These are phyloP conservation scores for Chinchilla lanigera DNA, from an alignment of 2,113 vertebrate genomes.

Conservation along the genomic window DNA sequence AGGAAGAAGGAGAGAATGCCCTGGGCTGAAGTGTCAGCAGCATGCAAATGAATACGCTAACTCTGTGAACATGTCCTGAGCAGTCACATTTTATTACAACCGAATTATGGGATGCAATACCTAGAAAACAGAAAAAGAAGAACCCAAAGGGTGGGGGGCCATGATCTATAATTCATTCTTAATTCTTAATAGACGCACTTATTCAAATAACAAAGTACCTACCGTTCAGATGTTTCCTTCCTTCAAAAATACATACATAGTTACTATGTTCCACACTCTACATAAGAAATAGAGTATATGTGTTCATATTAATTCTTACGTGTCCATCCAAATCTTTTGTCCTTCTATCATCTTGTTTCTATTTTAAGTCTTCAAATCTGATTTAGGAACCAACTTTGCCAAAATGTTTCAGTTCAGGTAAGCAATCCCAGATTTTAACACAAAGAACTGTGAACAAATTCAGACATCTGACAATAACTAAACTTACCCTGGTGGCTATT, in stretches of 20 bases:
- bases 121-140: constrained; percentile 78
- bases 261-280: background rate
- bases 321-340: background rate
- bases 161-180: constrained; percentile 70
- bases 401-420: background rate
- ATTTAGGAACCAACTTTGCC: background rate
- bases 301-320: background rate
- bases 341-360: background rate
- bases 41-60: constrained; percentile 87
- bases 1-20: constrained; percentile 79
- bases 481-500: background rate
- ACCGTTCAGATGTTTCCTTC: background rate
- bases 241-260: background rate
- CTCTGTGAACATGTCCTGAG: constrained; percentile 85
- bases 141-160: constrained; percentile 44
- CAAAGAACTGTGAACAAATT: background rate
- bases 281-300: background rate
- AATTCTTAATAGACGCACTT: constrained; percentile 63
- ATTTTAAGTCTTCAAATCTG: background rate
- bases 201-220: background rate
- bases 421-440: background rate
- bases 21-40: constrained; percentile 84
- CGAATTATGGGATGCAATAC: constrained; percentile 83
- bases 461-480: background rate
- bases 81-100: constrained; percentile 89